These are phyloP conservation scores for Diplodus sargus DNA, from an alignment of 2,797 vertebrate genomes.

Conservation along the genomic window DNA sequence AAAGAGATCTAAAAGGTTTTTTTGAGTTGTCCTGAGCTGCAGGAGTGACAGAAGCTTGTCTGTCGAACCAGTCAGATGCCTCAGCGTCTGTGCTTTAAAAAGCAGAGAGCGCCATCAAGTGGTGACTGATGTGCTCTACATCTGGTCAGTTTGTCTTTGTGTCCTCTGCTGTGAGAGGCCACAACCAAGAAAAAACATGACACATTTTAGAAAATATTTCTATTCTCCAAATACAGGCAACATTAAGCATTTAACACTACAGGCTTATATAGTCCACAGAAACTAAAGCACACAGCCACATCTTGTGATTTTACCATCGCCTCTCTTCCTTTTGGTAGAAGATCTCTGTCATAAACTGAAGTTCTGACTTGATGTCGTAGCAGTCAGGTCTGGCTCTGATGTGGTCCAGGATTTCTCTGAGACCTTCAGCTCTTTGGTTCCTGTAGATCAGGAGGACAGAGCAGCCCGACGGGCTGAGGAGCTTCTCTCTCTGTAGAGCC, in stretches of 20 bases:
- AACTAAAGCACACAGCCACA: not conserved
- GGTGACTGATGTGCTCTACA: constrained; percentile 25
- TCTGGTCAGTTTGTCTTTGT: not conserved
- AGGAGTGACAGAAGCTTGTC: not conserved
- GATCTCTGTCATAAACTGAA: constrained; percentile 70
- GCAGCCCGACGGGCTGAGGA: constrained; percentile 68
- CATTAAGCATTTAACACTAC: constrained; percentile 10
- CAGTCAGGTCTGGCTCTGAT: constrained; percentile 40
- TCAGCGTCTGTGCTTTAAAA: not conserved
- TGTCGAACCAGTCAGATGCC: not conserved
- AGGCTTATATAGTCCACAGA: not conserved
- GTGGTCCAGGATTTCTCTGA: constrained; percentile 56
- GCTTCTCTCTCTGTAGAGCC: constrained; percentile 67
- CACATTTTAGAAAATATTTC: constrained; percentile 7
- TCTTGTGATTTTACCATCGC: not conserved
- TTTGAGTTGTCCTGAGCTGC: not conserved
- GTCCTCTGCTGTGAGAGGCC: not conserved
- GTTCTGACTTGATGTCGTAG: constrained; percentile 56
- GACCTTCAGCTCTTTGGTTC: constrained; percentile 24
- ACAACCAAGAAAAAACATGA: not conserved
- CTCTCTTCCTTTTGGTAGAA: constrained; percentile 32
- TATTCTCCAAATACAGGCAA: not conserved
- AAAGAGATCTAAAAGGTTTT: not conserved
- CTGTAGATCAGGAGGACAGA: constrained; percentile 73
- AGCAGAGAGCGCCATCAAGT: constrained; percentile 56